Evolutionary conservation across 2,113 vertebrate species (phyloP).

Genomic region (Nothocercus julius): DNA sequence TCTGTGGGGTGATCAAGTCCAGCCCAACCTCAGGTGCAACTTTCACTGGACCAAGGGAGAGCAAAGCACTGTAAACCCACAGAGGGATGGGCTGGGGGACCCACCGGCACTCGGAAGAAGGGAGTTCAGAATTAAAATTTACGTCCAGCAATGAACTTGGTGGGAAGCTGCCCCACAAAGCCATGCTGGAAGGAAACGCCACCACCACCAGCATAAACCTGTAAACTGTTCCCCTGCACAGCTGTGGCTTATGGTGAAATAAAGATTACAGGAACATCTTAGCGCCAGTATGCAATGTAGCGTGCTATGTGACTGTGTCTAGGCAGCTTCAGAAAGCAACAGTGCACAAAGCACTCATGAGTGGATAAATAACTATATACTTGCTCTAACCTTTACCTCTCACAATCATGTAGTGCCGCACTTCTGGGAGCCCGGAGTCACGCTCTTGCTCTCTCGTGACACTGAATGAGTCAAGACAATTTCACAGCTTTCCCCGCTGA

Average conservation of each 20-base stretch:
- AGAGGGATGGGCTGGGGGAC: background rate
- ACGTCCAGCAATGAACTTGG: background rate
- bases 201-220: fast-evolving
- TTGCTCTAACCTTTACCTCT: background rate
- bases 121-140: background rate
- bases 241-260: background rate
- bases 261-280: background rate
- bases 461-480: background rate
- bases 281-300: fast-evolving
- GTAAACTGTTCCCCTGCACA: fast-evolving
- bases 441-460: background rate
- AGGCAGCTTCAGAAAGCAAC: background rate
- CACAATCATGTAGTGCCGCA: fast-evolving
- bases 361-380: background rate
- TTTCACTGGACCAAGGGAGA: background rate
- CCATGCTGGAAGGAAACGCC: background rate
- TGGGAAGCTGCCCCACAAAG: background rate
- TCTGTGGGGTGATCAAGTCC: background rate
- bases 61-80: fast-evolving
- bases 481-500: background rate
- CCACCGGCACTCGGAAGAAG: background rate
- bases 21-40: background rate
- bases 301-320: fast-evolving
- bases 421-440: background rate
- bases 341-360: background rate